Evolutionary conservation across 2,797 vertebrate species (phyloP), one percentile per base, ranked within the genome.

Genomic region (Betta splendens): DNA sequence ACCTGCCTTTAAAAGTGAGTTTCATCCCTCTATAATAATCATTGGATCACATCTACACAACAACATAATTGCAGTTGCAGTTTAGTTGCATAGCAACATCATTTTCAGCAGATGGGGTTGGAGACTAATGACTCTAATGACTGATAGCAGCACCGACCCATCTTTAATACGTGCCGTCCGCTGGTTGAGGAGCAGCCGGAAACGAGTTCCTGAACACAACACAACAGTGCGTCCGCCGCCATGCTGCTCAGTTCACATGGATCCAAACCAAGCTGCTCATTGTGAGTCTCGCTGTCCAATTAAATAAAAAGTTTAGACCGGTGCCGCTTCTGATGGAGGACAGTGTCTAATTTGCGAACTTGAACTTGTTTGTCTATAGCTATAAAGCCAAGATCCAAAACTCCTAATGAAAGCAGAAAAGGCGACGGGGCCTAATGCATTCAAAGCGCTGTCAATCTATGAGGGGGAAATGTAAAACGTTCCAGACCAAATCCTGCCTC

Each of bases 401-500:
- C 50, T 51, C 32, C 62, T 68, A 72, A 73, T 65, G 33, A 62
- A 32, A 22, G 9, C 33, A 45, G 12, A 44, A 37, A 55, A 68
- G 6, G 9, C 18, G 33, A 68, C 64, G 37, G 46, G 56, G 59
- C 25, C 22, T 28, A 67, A 68, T 55, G 17, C 22, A 61, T 69
- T 77, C 49, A 59, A 47, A 52, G 22, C 74, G 50, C 52, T 82
- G 65, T 80, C 68, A 69, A 77, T 65, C 36, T 43, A 25, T 45
- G 42, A n/a, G n/a, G n/a, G 20, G 2, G 46, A 50, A 50, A 21
- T 40, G 9, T 25, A 13, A 43, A 65, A 66, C 49, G 25, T 67
- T 55, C n/a, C 37, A 43, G 32, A 9, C 31, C 17, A 15, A 42
- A 55, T 33, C 42, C 48, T 36, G 48, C 37, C 40, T 47, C 46